Base-by-base conservation (phyloP, 1,140 invertebrate genomes). In the Brachionus manjavacas region DNA sequence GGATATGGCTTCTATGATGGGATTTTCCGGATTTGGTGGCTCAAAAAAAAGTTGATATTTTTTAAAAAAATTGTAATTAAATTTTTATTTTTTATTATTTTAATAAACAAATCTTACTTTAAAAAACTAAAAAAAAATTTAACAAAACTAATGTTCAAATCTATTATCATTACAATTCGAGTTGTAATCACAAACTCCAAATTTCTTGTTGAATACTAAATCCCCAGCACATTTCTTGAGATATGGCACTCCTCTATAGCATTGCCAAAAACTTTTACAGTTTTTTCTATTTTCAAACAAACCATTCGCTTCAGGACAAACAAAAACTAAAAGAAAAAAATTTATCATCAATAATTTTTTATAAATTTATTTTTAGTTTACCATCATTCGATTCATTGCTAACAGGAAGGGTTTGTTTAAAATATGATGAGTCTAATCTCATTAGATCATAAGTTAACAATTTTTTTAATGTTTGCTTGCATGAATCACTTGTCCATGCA, bases 11-110 rank as follows among this genome's bases (percentile, higher is more conserved):
- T 93, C 95, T 83, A 93, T 99, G 55, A 99, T 99, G 97, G 97
- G 97, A 16, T 99, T 99, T 89, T 94, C 94, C 12, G 96, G 96
- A 1, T 99, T 99, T 91, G 95, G 95, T 35, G 20, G 31, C 16
- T 84, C 83, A 23, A 60, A 74, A 84, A 52, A 35, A 31, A 66
- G n/a, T 41, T 64, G 35, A 60, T 81, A 28, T 39, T 9, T 66
- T 52, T 78, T 78, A 16, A 72, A 20, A 39, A 41, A 6, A 9
- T 16, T 72, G 31, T 41, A 41, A 11, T 31, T 20, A 9, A 41
- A 70, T n/a, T 35, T 72, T n/a, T 14, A 35, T 72, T 23, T 72
- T 35, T 20, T 41, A 41, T 72, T 72, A 72, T 35, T 41, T 72
- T 43, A 39, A 39, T 72, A 68, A 31, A 68, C 31, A 68, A 68